Evolutionary conservation across 1,140 invertebrate genomes (phyloP).

Genomic region (Drosophila azteca): DNA sequence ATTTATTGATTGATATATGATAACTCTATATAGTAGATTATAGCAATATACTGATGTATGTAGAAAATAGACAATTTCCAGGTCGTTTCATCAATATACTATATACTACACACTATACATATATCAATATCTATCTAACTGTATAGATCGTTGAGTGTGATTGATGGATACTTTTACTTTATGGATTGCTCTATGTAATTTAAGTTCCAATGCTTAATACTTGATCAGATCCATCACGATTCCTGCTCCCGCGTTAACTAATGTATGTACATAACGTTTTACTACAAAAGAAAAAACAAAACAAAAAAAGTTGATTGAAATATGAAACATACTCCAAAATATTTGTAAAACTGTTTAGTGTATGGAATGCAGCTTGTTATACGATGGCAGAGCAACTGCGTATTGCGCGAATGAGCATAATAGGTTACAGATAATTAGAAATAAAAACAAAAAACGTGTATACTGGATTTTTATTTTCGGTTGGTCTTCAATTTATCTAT

Average conservation of each 20-base stretch:
- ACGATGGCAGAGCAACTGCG: constrained; percentile 39
- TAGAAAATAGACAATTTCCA: constrained; percentile 68
- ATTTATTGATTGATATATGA: constrained; percentile 53
- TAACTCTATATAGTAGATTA: constrained; percentile 30
- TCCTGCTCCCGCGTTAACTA: constrained; percentile 64
- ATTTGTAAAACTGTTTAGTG: constrained; percentile 39
- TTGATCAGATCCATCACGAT: constrained; percentile 43
- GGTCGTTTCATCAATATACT: constrained; percentile 50
- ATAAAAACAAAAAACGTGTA: constrained; percentile 51
- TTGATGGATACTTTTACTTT: constrained; percentile 55
- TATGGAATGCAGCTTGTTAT: constrained; percentile 53
- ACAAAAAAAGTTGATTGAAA: constrained; percentile 54
- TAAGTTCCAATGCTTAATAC: constrained; percentile 54
- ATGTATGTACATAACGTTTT: constrained; percentile 74
- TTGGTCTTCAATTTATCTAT: too few relatives aligned
- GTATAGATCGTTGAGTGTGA: constrained; percentile 53
- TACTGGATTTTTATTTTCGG: constrained; percentile 3
- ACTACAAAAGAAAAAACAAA: constrained; percentile 24
- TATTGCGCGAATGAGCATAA: constrained; percentile 51
- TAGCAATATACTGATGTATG: constrained; percentile 46
- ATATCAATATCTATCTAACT: constrained; percentile 13
- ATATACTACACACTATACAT: not conserved
- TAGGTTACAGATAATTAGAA: constrained; percentile 53
- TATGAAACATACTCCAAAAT: constrained; percentile 46
- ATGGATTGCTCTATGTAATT: constrained; percentile 46